Evolutionary conservation across 2,888 invertebrate species (phyloP).

Genomic region (Drosophila niveifrons): DNA sequence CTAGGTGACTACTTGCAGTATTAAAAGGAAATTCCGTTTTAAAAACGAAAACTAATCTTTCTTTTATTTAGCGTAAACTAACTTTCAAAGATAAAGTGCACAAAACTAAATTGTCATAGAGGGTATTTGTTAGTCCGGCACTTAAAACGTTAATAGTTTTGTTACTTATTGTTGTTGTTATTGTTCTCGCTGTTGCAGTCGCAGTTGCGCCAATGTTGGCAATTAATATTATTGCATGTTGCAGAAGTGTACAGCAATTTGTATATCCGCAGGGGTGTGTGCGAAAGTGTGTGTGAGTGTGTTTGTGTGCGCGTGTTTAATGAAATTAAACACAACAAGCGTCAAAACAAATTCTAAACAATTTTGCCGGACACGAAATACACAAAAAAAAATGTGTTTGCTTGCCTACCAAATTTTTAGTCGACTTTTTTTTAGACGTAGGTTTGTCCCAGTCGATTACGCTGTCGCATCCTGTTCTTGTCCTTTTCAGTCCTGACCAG

Average conservation of each 20-base stretch:
- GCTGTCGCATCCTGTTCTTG: conserved; percentile 8
- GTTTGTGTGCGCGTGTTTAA: conserved; percentile 51
- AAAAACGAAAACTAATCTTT: no score
- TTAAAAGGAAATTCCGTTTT: background rate
- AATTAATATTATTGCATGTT: conserved; percentile 80
- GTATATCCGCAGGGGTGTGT: conserved; percentile 25
- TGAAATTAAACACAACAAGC: conserved; percentile 78
- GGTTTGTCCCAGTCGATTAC: no score
- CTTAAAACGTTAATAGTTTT: conserved; percentile 17
- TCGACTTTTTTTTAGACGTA: no score
- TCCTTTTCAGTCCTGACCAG: conserved; percentile 53
- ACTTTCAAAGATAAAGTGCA: background rate
- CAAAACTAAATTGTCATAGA: background rate
- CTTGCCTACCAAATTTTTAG: conserved; percentile 1
- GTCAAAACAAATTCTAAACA: conserved; percentile 74
- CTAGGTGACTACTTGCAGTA: background rate
- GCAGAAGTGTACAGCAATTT: conserved; percentile 41
- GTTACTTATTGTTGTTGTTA: conserved; percentile 34
- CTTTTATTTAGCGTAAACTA: background rate
- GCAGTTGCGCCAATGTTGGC: conserved; percentile 76
- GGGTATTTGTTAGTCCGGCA: conserved; percentile 31
- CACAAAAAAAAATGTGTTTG: conserved; percentile 12
- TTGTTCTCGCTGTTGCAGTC: conserved; percentile 43
- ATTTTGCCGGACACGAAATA: conserved; percentile 52
- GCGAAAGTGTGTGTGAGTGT: conserved; percentile 10